Evolutionary conservation across 2,113 vertebrate genomes (phyloP).

Genomic region (Alosa alosa): DNA sequence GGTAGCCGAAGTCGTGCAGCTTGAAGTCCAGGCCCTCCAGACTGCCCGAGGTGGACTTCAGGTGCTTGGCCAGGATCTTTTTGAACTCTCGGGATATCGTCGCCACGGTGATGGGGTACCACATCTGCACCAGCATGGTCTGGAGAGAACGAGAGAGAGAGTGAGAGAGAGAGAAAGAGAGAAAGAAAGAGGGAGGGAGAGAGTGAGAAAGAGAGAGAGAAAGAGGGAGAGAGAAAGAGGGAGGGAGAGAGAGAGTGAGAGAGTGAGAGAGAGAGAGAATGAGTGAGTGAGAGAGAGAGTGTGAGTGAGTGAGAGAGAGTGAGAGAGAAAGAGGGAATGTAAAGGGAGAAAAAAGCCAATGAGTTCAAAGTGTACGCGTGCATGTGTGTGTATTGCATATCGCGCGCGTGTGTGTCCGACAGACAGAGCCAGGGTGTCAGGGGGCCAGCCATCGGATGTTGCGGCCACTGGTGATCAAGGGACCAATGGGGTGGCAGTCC

Average conservation of each 20-base stretch:
- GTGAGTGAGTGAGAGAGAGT: background rate
- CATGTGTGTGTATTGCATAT: no score
- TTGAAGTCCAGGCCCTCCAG: constrained; percentile 70
- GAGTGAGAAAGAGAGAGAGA: background rate
- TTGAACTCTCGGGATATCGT: constrained; percentile 76
- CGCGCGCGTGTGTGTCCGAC: background rate
- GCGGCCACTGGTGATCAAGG: background rate
- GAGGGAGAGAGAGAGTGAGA: background rate
- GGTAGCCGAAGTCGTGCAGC: constrained; percentile 75
- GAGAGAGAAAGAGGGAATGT: no score
- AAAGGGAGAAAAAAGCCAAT: no score
- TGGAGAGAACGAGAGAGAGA: constrained; percentile 24
- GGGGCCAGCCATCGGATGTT: background rate
- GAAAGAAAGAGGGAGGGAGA: background rate
- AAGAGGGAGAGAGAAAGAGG: background rate
- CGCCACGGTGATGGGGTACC: constrained; percentile 77
- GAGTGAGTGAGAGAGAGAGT: background rate
- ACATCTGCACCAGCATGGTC: constrained; percentile 77
- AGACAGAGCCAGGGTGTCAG: background rate
- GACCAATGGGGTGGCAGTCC: background rate
- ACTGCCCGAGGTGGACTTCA: constrained; percentile 69
- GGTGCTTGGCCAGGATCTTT: constrained; percentile 73
- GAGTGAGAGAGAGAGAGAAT: background rate
- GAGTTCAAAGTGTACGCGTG: no score
- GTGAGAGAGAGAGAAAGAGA: background rate